Percentiles rank a stretch among this genome's conserved stretches.
Evolutionary conservation across 2,888 invertebrate genomes (phyloP).

Genomic region (Tachina lurida): DNA sequence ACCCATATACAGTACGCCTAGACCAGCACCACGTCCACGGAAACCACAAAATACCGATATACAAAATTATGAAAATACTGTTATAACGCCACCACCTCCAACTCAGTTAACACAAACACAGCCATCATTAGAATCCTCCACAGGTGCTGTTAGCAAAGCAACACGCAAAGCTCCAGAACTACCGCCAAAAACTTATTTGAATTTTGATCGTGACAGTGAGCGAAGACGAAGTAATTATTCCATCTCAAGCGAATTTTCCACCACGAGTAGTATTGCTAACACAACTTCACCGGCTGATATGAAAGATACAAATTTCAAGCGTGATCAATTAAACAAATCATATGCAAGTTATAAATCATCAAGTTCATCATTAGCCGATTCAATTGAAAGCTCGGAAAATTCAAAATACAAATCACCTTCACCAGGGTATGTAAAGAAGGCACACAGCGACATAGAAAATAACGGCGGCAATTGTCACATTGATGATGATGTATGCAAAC

Average conservation of each 20-base stretch:
- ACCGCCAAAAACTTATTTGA: constrained; percentile 75
- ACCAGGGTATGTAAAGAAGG: constrained; percentile 79
- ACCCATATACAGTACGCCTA: constrained; percentile 74
- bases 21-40: constrained; percentile 81
- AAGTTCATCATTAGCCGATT: constrained; percentile 77
- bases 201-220: constrained; percentile 70
- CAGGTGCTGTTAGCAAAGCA: constrained; percentile 74
- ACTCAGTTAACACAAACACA: constrained; percentile 4
- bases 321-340: constrained; percentile 66
- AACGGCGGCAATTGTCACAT: constrained; percentile 22
- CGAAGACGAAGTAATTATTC: constrained; percentile 73
- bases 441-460: constrained; percentile 38
- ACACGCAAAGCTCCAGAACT: constrained; percentile 76
- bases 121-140: constrained; percentile 28
- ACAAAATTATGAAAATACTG: constrained; percentile 72
- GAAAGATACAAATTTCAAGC: constrained; percentile 66
- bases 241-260: constrained; percentile 78
- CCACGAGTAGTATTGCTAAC: constrained; percentile 74
- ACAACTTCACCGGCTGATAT: constrained; percentile 32
- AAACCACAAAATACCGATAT: constrained; percentile 74
- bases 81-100: constrained; percentile 23
- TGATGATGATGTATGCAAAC: constrained; percentile 59
- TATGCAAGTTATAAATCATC: constrained; percentile 73
- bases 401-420: constrained; percentile 81
- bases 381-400: constrained; percentile 78